Evolutionary conservation across 2,797 vertebrate genomes (phyloP), one percentile per base, ranked within the genome.

Genomic region (Spondyliosoma cantharus): DNA sequence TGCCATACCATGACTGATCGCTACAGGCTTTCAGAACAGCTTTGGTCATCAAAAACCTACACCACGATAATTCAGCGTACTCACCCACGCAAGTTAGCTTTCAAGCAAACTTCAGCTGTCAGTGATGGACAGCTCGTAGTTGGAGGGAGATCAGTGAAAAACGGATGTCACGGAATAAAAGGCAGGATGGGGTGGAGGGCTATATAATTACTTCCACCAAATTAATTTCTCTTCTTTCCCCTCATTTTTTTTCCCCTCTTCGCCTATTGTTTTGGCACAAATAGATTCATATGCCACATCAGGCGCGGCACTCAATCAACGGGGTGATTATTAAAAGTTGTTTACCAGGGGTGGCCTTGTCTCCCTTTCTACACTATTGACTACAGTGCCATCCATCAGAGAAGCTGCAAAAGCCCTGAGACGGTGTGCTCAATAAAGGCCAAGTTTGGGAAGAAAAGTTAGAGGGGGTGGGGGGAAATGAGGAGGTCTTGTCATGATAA

Each of bases 281-380:
- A 89, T 77, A 78, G 78, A 91, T 87, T 91, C 85, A 83, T 73
- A 74, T 37, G 78, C 72, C 77, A 92, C 83, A 81, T 87, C 50
- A 60, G 80, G 73, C 65, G 58, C 88, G 54, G 81, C 83, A 79
- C 83, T 92, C 89, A 88, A 91, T 92, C 90, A 92, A 71, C 24
- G 5, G 74, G 82, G 79, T 70, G 84, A 93, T 93, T 92, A 94
- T 94, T 92, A 93, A 92, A 93, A 92, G 82, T 87, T 90, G 87
- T 93, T 92, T 92, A 92, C 85, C 27, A 37, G 83, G 82, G 88
- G 89, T 89, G 91, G 92, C 81, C 89, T 90, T 84, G 88, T 84
- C 79, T 90, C 83, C 65, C 87, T 92, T 91, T 84, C 69, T 68
- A 71, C 78, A 62, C 73, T 80, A 81, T 53, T 80, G 84, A 85